Conservation (phyloP, 2,797 vertebrate genomes). For the Synaphobranchus kaupii region DNA sequence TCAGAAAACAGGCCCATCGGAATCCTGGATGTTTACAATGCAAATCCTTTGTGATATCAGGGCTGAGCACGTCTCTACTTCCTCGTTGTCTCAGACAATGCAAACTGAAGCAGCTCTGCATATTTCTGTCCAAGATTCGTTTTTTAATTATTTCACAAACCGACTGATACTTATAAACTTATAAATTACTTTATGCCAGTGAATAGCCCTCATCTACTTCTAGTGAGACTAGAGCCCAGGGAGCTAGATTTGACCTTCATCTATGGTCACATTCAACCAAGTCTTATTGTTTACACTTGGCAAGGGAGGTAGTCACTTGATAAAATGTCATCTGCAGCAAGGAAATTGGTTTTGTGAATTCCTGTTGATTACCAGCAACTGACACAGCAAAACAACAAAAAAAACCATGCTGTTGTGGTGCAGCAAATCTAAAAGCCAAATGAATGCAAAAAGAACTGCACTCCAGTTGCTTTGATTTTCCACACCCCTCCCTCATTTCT, state of each 20-base stretch:
- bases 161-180: not conserved
- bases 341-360: conserved; percentile 44
- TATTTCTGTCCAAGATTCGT: not conserved
- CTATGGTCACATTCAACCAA: conserved; percentile 26
- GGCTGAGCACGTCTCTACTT: conserved; percentile 3
- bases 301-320: not conserved
- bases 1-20: not conserved
- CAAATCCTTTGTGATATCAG: not conserved
- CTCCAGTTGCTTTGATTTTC: conserved; percentile 36
- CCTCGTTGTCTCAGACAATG: not conserved
- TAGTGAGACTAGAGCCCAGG: conserved; percentile 19
- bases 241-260: conserved; percentile 23
- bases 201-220: conserved; percentile 18
- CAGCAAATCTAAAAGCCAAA: conserved; percentile 16
- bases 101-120: not conserved
- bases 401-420: conserved; percentile 6
- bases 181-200: not conserved
- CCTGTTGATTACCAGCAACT: conserved; percentile 8
- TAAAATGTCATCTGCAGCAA: conserved; percentile 28
- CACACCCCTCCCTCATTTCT: not conserved
- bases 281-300: not conserved
- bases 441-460: conserved; percentile 30
- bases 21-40: not conserved
- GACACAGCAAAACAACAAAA: conserved; percentile 38
- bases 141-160: not conserved